phyloP scores from a whole-genome alignment of 2,797 vertebrate genomes.

The Premnoplex brunnescens region DNA sequence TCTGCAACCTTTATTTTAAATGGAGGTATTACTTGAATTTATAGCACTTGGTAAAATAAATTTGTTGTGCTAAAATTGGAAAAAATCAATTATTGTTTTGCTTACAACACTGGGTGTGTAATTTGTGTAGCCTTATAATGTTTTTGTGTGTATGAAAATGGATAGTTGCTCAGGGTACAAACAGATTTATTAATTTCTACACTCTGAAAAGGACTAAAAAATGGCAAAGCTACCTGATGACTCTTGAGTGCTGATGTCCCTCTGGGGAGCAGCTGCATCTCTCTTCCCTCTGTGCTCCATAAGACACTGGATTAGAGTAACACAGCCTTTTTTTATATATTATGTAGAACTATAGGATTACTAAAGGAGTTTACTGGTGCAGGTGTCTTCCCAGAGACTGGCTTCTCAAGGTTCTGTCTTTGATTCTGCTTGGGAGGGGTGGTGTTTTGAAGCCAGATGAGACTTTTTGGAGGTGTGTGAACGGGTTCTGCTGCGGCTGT shows the following conservation, averaged over 20 bases:
- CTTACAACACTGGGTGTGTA: not conserved
- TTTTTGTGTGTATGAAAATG: not conserved
- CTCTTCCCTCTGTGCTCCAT: not conserved
- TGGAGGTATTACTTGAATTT: not conserved
- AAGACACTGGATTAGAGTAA: not conserved
- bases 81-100: not conserved
- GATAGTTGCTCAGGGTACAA: not conserved
- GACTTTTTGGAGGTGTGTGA: not conserved
- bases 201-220: not conserved
- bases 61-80: not conserved
- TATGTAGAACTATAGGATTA: not conserved
- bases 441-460: not conserved
- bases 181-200: not conserved
- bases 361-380: too few relatives aligned
- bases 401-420: not conserved
- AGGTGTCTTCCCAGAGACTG: not conserved
- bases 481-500: not conserved
- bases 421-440: not conserved
- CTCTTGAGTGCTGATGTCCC: rapidly evolving
- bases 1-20: not conserved
- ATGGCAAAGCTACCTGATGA: not conserved
- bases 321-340: rapidly evolving
- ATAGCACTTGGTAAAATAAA: not conserved
- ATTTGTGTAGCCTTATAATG: not conserved
- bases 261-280: not conserved